A percentile compares a stretch with the other conserved stretches of the same genome.
Evolutionary conservation across 2,797 vertebrate species (phyloP).

Genomic region (Galago senegalensis): DNA sequence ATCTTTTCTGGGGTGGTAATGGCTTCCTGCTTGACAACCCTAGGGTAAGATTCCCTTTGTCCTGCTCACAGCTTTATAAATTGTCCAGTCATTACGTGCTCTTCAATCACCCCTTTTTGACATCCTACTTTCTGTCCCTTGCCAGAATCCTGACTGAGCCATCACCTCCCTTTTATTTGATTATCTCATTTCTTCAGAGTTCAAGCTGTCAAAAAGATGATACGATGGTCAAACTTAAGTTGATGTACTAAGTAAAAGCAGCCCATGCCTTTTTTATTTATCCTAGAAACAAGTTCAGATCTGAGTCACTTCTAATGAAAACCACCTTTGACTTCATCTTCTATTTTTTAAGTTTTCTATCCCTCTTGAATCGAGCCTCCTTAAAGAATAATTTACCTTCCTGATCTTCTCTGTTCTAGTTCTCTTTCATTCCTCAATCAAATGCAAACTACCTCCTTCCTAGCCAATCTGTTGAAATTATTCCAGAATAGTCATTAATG

Average conservation of each 20-base stretch:
- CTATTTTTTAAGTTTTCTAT: background rate
- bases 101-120: background rate
- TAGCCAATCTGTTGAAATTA: background rate
- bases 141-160: background rate
- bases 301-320: conserved; percentile 19
- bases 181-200: conserved; percentile 3
- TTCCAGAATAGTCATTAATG: background rate
- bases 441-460: background rate
- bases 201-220: background rate
- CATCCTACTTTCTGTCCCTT: background rate
- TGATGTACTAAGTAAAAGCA: background rate
- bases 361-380: background rate
- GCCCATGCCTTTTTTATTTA: background rate
- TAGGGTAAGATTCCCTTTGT: background rate
- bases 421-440: background rate
- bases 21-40: background rate
- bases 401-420: background rate
- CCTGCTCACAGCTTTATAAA: background rate
- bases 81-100: background rate
- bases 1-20: background rate
- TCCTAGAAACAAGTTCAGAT: background rate
- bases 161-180: background rate
- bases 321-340: background rate
- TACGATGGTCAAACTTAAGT: background rate
- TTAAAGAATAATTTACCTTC: background rate